A percentile compares a stretch with the other conserved stretches of the same genome.
Evolutionary conservation across 2,797 vertebrate species (phyloP).

Genomic region (Toxotes lorentzi): DNA sequence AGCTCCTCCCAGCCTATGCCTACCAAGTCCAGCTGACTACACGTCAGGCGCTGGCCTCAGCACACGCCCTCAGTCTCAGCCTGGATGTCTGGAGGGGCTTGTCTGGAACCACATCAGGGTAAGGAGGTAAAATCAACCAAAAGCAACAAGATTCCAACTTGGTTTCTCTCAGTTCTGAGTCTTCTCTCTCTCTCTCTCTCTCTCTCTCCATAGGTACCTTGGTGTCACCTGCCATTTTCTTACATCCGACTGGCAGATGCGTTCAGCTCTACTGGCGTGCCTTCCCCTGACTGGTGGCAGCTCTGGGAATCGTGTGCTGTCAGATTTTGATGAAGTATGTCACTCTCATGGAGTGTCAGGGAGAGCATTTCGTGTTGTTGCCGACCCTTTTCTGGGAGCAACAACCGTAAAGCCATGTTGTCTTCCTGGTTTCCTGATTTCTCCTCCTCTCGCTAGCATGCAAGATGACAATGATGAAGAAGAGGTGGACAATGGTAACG

Average conservation of each 20-base stretch:
- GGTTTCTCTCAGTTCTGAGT: conserved; percentile 31
- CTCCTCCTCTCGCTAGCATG: conserved; percentile 46
- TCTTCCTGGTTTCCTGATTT: conserved; percentile 82
- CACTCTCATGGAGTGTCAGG: conserved; percentile 84
- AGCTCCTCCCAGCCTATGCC: conserved; percentile 86
- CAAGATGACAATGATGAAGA: conserved; percentile 68
- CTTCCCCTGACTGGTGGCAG: conserved; percentile 77
- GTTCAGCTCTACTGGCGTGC: conserved; percentile 85
- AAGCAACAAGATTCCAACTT: conserved; percentile 13
- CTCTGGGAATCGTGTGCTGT: conserved; percentile 80
- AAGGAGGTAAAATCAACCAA: conserved; percentile 57
- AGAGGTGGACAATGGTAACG: conserved; percentile 41
- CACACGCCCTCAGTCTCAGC: conserved; percentile 86
- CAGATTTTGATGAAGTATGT: conserved; percentile 86
- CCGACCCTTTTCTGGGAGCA: conserved; percentile 69
- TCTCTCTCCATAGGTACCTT: conserved; percentile 75
- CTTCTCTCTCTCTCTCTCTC: conserved; percentile 8
- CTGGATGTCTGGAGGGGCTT: conserved; percentile 83
- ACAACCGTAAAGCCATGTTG: conserved; percentile 70
- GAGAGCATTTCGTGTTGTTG: conserved; percentile 84
- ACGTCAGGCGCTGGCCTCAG: conserved; percentile 83
- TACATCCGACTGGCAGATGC: conserved; percentile 87
- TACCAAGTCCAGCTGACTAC: conserved; percentile 88
- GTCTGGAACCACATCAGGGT: conserved; percentile 71
- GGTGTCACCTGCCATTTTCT: conserved; percentile 88